Base-by-base conservation (phyloP, 2,888 invertebrate species). In the Pristionchus maxplancki region DNA sequence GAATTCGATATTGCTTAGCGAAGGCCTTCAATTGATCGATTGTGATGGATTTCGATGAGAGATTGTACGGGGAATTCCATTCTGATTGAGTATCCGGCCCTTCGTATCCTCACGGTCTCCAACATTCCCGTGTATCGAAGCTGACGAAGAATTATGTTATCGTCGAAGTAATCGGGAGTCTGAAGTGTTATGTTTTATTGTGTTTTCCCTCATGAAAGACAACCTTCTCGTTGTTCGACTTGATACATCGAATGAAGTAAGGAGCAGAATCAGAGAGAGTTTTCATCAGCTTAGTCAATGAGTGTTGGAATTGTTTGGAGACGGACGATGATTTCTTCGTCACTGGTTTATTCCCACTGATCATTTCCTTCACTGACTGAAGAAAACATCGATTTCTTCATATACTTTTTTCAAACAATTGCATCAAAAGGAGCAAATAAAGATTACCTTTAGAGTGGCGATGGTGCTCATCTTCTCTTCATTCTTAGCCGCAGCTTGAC, bases 81-180 rank as follows among this genome's bases (percentile, higher is more conserved):
- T 58, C 98, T 96, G 90, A 98, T 98, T 95, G 98, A 98, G 95
- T 98, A 98, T 2, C 98, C 98, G 2, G 98, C 98, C 95, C 98
- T 97, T 85, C 98, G 96, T 90, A 98, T 98, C 92, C 98, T 96
- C 24, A 98, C 98, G 0, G 98, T 98, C 95, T 98, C 98, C 93
- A 98, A 95, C 98, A 98, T 98, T 90, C 98, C 98, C 0, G 98
- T 98, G 95, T 98, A 98, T 17, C 98, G 96, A 89, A 98, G 96
- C 95, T 97, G 97, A 86, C 98, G 96, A 93, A 98, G 97, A 15
- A 98, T 98, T 0, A 98, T 97, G 90, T 97, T 97, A 93, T 98
- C 97, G 95, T 98, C 97, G 95, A 98, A 98, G 91, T 97, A 96
- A 95, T 97, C 97, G 0, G 98, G 97, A 90, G 97, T 97, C 96